Evolutionary conservation across 1,140 invertebrate species (phyloP), one percentile per base, ranked within the genome.

Genomic region (Zaprionus inermis): DNA sequence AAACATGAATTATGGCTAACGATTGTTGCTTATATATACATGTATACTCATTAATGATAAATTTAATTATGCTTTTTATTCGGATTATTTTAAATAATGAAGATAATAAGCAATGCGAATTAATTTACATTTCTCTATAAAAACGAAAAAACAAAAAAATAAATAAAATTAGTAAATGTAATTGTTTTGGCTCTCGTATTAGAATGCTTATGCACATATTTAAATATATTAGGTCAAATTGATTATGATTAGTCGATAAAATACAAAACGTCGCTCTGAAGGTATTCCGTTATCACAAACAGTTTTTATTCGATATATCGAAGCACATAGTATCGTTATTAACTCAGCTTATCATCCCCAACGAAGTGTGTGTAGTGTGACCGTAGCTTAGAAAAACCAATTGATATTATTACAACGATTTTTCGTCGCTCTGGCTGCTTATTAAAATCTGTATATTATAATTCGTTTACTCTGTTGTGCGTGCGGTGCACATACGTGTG

Each of bases 1-100:
- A 89, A 92, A 91, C 68, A 92, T 92, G 86, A 92, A 92, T 78
- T 92, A 92, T 86, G 91, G 91, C 91, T 92, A 92, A 89, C 91
- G 85, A 79, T 90, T 85, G 86, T 90, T 80, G 60, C 71, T 70
- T 69, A 70, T 64, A 74, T 63, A 67, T 59, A 63, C 32, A 38
- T 60, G 72, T 90, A 90, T 89, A 90, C 85, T 89, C 83, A 86
- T 83, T 86, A 86, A 54, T 83, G 69, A 90, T 91, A 88, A 79
- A 83, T 75, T 78, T 88, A 22, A 49, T 44, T 49, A 80, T 69
- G 65, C 65, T 81, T 90, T 90, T 91, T 84, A 84, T 79, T 90
- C 83, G 67, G 75, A 90, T 91, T 91, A 90, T 90, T 90, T 63
- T 84, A 91, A 90, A 91, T 89, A 90, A 84, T 76, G 76, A 79